Evolutionary conservation across 2,888 invertebrate species (phyloP), one percentile per base, ranked within the genome.

Genomic region (Parapristionchus giblindavisi): DNA sequence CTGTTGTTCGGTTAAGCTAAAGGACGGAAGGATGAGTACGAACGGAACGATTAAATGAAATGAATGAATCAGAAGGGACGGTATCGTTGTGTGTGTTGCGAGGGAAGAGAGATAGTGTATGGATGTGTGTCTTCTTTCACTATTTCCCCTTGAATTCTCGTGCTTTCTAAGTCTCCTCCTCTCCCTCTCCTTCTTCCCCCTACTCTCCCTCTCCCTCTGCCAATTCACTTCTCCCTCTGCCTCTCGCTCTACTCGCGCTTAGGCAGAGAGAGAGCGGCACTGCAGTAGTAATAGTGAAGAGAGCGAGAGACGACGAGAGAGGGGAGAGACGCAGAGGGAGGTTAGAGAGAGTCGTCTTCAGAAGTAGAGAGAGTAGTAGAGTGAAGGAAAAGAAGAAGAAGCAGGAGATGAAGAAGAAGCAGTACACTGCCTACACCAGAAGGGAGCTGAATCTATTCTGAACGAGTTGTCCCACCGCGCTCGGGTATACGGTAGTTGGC

Each of bases 71-170:
- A 17, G 17, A 17, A 43, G 43, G 11, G 17, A 43, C 43, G 11
- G n/a, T 2, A 76, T 24, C 11, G 76, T 63, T 36, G n/a, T n/a
- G n/a, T n/a, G n/a, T n/a, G n/a, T n/a, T n/a, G 24, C 8, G 21
- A 27, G 63, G 43, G 43, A 43, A 43, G 21, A 40, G 63, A 27
- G 27, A 24, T 24, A 27, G 17, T 38, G 8, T 24, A 27, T 58
- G 14, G 4, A n/a, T 63, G 27, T 63, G 63, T 63, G 63, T 63
- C 38, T 63, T 38, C 52, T 40, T 63, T n/a, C n/a, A n/a, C n/a
- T n/a, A n/a, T n/a, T n/a, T n/a, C n/a, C n/a, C n/a, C n/a, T n/a
- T n/a, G n/a, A n/a, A n/a, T n/a, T n/a, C n/a, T n/a, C n/a, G n/a
- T n/a, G n/a, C n/a, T n/a, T n/a, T n/a, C n/a, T n/a, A n/a, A n/a